Evolutionary conservation across 2,888 invertebrate species (phyloP), one percentile per base, ranked within the genome.

Genomic region (Loripinus fragilis): DNA sequence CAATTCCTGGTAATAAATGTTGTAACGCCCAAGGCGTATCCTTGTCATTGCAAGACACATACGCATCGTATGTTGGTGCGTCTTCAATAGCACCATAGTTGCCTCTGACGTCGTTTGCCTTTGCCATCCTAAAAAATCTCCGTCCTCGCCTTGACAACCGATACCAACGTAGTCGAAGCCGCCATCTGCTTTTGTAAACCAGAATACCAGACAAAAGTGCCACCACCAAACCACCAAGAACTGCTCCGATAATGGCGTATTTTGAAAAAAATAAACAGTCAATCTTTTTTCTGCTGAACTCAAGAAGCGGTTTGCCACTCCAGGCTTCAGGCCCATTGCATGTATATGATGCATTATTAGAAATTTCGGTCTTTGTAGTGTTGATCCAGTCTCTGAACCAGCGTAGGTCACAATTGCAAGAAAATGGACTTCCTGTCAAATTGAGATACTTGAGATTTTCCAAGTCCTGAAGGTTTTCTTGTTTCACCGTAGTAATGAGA

Each of bases 321-420:
- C 89, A 88, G 0, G 71, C 66, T 12, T 73, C 52, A 2, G 90
- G 90, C 0, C 85, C 80, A 45, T 86, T 86, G 65, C 90, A 90
- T 0, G 65, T 79, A 60, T 87, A 89, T 2, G 71, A 66, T 8
- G 71, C 68, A n/a, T 70, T 64, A 7, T 81, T 72, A 1, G 78
- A 60, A 30, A 90, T 20, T 0, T 25, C 50, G 0, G 87, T 70
- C 0, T 76, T 74, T 95, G 94, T 98, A 97, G 93, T 97, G 96
- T 91, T 97, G 95, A 98, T 95, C 98, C 98, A 98, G 94, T 96
- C 96, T 97, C 98, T 97, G 67, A 97, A 95, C 93, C 97, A 97
- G 94, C 97, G 97, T 78, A 97, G 96, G 93, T 97, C 97, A 93
- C 98, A 98, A 91, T 96, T 96, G 94, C 98, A 98, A 83, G 96